A percentile compares a stretch with the other conserved stretches of the same genome.
Evolutionary conservation across 2,113 vertebrate genomes (phyloP).

Genomic region (Plestiodon gilberti): DNA sequence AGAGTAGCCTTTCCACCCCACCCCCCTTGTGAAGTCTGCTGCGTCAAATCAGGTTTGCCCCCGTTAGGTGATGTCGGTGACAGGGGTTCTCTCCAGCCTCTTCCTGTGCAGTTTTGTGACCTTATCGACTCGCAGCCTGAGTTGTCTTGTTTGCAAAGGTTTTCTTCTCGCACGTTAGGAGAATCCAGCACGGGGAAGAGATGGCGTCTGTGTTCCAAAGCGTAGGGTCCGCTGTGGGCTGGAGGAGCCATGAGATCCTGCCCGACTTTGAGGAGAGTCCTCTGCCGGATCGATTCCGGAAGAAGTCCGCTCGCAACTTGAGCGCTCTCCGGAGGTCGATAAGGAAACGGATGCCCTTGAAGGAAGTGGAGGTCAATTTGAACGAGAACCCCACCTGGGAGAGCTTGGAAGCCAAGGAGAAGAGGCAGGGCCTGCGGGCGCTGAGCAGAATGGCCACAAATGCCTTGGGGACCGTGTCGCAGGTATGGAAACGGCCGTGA

Average conservation of each 20-base stretch:
- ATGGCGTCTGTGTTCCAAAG: slow-evolving; percentile 79
- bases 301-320: slow-evolving; percentile 77
- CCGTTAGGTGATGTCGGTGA: neutral
- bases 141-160: neutral
- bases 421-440: slow-evolving; percentile 71
- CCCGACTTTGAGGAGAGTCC: slow-evolving; percentile 79
- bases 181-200: slow-evolving; percentile 7
- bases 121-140: neutral
- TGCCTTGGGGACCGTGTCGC: slow-evolving; percentile 81
- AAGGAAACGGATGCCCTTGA: slow-evolving; percentile 83
- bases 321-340: slow-evolving; percentile 84
- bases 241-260: slow-evolving; percentile 80
- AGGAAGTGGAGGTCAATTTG: slow-evolving; percentile 78
- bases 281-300: slow-evolving; percentile 70
- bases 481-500: slow-evolving; percentile 73
- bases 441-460: slow-evolving; percentile 82
- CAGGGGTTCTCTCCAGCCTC: neutral
- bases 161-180: neutral
- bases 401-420: slow-evolving; percentile 73
- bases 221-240: slow-evolving; percentile 72
- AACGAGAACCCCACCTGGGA: slow-evolving; percentile 77
- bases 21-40: too few species aligned
- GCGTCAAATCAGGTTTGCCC: too few species aligned
- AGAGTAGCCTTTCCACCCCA: too few species aligned
- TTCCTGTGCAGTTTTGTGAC: neutral